Base-by-base conservation (phyloP, 2,113 vertebrate genomes). In the Bucco capensis region DNA sequence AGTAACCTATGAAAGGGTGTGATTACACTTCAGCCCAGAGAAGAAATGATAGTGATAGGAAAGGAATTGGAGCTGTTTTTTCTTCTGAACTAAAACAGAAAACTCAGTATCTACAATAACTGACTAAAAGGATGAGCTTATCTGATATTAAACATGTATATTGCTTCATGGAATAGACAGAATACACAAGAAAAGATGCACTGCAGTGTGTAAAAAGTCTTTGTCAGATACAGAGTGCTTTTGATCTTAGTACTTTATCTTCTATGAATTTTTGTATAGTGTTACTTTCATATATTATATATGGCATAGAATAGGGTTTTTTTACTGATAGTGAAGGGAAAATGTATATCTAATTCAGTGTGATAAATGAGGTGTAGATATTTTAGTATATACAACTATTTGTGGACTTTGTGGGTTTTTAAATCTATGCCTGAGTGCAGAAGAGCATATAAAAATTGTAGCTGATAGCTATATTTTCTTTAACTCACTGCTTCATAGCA, bases 51-150 rank as follows among this genome's bases (percentile, higher is more conserved):
- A 54, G 50, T 72, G 84, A 92, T 83, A 85, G 79, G 78, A 88
- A 77, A 86, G 57, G 56, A 74, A 56, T 49, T 38, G 74, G 30
- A 83, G 83, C 49, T 91, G 56, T 75, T 95, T 94, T 92, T 87
- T 33, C n/a, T 79, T 87, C 82, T 80, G 6, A 71, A 81, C 18
- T 74, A 88, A 74, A 88, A 83, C 42, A 75, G 85, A 87, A 94
- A 93, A 83, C 67, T 85, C 1, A 3, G 27, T 87, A 83, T 90
- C 71, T 93, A n/a, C 54, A 86, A 40, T 70, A 82, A 65, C 56
- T 77, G 87, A 69, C 93, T 84, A 47, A 83, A 95, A 60, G 25
- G 60, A 92, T 94, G 85, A 62, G 50, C 60, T 86, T 94, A 86
- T 89, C 82, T 84, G 84, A 79, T 88, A 60, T 37, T 85, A 33